phyloP scores from a whole-genome alignment of 2,888 invertebrate species.

The Eristalis pertinax region DNA sequence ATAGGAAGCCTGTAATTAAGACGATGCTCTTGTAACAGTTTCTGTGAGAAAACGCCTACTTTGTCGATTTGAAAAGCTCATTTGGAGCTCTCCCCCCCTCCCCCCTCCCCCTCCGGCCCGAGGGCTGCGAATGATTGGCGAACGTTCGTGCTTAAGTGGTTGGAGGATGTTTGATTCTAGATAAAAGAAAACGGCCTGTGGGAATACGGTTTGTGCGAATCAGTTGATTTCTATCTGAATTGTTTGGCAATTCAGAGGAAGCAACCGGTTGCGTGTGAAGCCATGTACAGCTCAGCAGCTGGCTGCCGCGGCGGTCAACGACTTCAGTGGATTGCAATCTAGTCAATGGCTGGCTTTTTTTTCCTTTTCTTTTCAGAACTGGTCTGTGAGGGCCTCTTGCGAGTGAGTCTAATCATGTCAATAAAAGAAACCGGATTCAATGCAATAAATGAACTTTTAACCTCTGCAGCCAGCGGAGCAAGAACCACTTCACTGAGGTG shows the following conservation, averaged over 20 bases:
- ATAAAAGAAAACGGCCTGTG: neutral
- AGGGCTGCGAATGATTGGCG: neutral
- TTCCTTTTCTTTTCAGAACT: too few species aligned
- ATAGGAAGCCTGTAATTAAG: neutral
- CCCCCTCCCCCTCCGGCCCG: too few species aligned
- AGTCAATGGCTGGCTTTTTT: neutral
- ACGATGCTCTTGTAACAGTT: constrained; percentile 61
- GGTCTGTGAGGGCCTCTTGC: neutral
- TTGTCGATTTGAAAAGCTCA: constrained; percentile 4
- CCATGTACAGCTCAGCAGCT: neutral
- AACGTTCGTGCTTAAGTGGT: constrained; percentile 6
- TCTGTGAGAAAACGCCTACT: constrained; percentile 40
- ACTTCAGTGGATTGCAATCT: neutral
- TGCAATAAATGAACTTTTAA: neutral
- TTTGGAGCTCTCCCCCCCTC: too few species aligned
- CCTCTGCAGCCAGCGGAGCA: neutral
- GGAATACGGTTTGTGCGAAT: constrained; percentile 14
- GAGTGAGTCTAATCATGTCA: neutral
- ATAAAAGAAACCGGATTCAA: neutral
- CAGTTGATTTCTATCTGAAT: constrained; percentile 1
- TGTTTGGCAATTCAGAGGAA: constrained; percentile 1
- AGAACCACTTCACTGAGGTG: neutral
- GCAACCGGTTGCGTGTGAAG: neutral
- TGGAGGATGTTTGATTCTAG: constrained; percentile 10
- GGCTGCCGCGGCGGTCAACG: neutral